phyloP scores from a whole-genome alignment of 2,888 invertebrate species.

The Xestoiulus laeticollis region DNA sequence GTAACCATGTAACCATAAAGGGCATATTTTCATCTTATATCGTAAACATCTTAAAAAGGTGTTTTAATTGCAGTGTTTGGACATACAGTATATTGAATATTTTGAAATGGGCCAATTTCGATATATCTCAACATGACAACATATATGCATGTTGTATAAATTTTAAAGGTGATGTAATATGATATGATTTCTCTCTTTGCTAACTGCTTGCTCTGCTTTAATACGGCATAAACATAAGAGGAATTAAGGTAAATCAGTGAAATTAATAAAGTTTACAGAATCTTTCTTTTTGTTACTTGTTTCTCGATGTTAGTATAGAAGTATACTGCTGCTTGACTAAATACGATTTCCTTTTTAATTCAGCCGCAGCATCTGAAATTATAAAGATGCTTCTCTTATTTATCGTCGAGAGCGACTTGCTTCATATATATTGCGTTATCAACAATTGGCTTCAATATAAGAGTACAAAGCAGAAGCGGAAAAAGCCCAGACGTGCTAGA shows the following conservation, averaged over 20 bases:
- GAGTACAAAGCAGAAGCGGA: slow-evolving; percentile 21
- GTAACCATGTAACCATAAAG: too few species aligned
- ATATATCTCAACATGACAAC: too few species aligned
- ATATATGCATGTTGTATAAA: too few species aligned
- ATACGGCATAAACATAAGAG: background rate
- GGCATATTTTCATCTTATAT: too few species aligned
- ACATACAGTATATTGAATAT: too few species aligned
- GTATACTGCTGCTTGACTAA: background rate
- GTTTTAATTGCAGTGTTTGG: too few species aligned
- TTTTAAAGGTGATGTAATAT: background rate
- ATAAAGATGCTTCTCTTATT: slow-evolving; percentile 27
- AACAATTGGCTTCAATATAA: slow-evolving; percentile 19
- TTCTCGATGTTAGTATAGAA: background rate
- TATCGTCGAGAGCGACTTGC: background rate
- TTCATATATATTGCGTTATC: slow-evolving; percentile 29
- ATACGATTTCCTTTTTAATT: background rate
- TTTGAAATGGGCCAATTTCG: background rate
- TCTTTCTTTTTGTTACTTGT: background rate
- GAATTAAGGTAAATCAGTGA: slow-evolving; percentile 7
- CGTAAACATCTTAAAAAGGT: too few species aligned
- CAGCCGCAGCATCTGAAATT: slow-evolving; percentile 19
- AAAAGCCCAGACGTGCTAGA: slow-evolving; percentile 37
- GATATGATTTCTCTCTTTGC: background rate
- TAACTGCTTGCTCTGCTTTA: background rate
- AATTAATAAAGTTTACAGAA: background rate